Evolutionary conservation across 2,797 vertebrate species (phyloP), one percentile per base, ranked within the genome.

Genomic region (Rallus crepitans): DNA sequence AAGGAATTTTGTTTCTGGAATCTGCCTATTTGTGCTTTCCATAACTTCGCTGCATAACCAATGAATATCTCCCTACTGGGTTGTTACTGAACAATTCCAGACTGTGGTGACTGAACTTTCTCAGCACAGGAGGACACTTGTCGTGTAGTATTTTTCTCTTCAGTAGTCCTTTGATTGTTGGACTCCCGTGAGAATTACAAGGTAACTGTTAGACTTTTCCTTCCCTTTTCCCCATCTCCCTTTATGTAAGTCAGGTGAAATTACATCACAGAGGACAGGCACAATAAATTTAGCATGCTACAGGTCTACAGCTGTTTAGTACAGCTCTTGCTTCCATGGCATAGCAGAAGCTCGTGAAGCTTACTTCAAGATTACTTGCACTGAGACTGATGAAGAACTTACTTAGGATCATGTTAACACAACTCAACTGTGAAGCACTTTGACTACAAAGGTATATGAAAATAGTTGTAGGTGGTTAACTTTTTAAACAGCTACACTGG

Each of bases 221-320:
- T 85, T 80, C 27, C n/a, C 9, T 56, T 60, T 56, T 33, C 47
- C 35, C 18, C 17, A 12, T 39, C 47, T 66, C 15, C 18, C 65
- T 60, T 33, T 33, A 39, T 33, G 12, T 21, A 66, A 81, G 76
- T 45, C 47, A 61, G 66, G 55, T 5, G 5, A 56, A 86, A 71
- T 11, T 31, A 53, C 0, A 1, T 65, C 25, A 57, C 39, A 47
- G 64, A 70, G 37, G 64, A 57, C 0, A 0, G 42, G 16, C 56
- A 45, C n/a, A 18, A 18, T 33, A 50, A 42, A 69, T 69, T 60
- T n/a, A 64, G 30, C 45, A 55, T 59, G 31, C 52, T 39, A 12
- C 11, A 20, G 7, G 39, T 86, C 40, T 40, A 45, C 40, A 50
- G 24, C 40, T 61, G 27, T 82, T 81, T 37, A 14, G 45, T 50